A percentile compares a stretch with the other conserved stretches of the same genome.
These are phyloP conservation scores for Cistogaster globosa DNA, from an alignment of 2,888 invertebrate genomes.

Conservation along the genomic window DNA sequence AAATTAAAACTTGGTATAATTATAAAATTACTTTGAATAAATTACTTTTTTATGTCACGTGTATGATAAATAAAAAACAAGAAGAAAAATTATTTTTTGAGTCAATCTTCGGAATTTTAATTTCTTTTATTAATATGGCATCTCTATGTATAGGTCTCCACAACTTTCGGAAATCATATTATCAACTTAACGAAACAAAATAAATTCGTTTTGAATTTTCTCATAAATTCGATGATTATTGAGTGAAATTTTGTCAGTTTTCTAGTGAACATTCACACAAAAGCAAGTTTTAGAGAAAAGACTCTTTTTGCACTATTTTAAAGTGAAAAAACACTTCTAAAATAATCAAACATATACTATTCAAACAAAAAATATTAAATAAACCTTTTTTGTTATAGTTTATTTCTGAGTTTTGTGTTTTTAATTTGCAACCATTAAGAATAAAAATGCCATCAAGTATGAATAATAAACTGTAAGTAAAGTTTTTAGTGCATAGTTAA, in stretches of 20 bases:
- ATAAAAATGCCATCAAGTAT: constrained; percentile 82
- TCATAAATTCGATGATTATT: constrained; percentile 66
- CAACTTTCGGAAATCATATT: constrained; percentile 16
- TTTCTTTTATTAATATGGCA: constrained; percentile 5
- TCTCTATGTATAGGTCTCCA: background rate
- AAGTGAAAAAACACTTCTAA: constrained; percentile 47
- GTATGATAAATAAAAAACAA: too few species aligned
- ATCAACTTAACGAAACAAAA: constrained; percentile 46
- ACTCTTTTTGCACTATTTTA: constrained; percentile 29
- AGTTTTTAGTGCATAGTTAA: constrained; percentile 64
- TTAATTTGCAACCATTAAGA: constrained; percentile 80
- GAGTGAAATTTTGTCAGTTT: constrained; percentile 69
- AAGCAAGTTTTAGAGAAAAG: constrained; percentile 51
- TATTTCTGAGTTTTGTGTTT: constrained; percentile 66
- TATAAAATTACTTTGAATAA: too few species aligned
- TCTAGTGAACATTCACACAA: constrained; percentile 59
- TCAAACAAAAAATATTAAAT: constrained; percentile 42
- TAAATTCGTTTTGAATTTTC: constrained; percentile 52
- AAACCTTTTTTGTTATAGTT: constrained; percentile 53
- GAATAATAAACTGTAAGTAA: constrained; percentile 83
- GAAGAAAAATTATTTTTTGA: too few species aligned
- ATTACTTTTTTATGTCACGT: too few species aligned
- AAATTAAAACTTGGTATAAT: too few species aligned
- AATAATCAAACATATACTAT: constrained; percentile 20
- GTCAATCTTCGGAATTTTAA: background rate